A percentile compares a stretch with the other conserved stretches of the same genome.
Conservation (phyloP, 2,888 invertebrate species). For the Temnothorax unifasciatus region DNA sequence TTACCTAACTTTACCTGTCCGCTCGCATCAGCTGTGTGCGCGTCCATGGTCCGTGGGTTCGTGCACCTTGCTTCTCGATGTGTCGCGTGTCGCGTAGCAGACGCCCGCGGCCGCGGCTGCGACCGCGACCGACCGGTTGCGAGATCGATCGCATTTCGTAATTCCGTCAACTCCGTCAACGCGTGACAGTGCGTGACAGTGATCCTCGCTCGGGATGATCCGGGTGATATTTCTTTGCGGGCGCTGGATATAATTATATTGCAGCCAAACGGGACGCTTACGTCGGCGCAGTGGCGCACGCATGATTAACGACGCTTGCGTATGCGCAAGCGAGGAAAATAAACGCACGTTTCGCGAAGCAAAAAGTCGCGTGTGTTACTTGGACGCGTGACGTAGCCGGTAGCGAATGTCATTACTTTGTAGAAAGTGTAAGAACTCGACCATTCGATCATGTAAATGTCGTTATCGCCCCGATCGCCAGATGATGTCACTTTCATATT, state of each 20-base stretch:
- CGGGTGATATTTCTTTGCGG: neutral
- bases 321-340: neutral
- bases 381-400: too few species aligned
- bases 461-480: neutral
- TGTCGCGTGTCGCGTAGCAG: neutral
- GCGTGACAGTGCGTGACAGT: neutral
- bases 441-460: neutral
- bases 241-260: neutral
- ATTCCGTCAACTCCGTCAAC: neutral
- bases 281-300: neutral
- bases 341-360: neutral
- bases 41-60: too few species aligned
- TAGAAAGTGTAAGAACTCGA: neutral
- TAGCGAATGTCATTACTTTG: neutral
- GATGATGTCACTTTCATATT: neutral
- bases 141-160: neutral
- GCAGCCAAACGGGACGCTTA: neutral
- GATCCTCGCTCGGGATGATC: neutral
- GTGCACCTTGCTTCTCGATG: neutral
- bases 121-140: too few species aligned
- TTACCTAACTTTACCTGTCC: constrained; percentile 41
- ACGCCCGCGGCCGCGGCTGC: too few species aligned
- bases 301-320: neutral
- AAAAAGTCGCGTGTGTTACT: neutral
- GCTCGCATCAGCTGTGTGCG: neutral